Base-by-base conservation (phyloP, 2,888 invertebrate genomes). In the Drosophila prolongata region DNA sequence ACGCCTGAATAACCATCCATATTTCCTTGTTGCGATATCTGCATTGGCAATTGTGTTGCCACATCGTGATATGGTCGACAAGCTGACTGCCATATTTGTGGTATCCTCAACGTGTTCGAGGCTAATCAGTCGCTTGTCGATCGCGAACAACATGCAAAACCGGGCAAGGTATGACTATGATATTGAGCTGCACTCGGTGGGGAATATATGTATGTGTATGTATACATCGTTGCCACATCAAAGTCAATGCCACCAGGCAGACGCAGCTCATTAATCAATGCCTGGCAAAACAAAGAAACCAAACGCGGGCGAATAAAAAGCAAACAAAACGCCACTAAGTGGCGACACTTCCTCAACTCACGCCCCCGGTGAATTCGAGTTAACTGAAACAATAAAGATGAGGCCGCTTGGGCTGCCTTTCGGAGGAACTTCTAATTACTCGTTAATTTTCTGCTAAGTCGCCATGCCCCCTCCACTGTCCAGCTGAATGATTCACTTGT, bases 351-450 rank as follows among this genome's bases (percentile, higher is more conserved):
- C 88, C 82, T 81, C 52, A 47, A 50, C 55, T 56, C 56, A 47
- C 64, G 73, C 64, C 65, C 62, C 62, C 71, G 16, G 52, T 34
- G 67, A n/a, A 58, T 16, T 8, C 14, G n/a, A 47, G 30, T 34
- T 43, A 69, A 50, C 56, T 56, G 49, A 65, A 40, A 74, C 72
- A 72, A 72, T 65, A 74, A 72, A 74, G 81, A 77, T 87, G 85
- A 82, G 70, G 77, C 71, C 71, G 84, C 80, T 66, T 8, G 6
- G 30, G 8, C 30, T 30, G 30, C 30, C 30, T 8, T 80, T 78
- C 81, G 66, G 67, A 58, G 83, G 79, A 83, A 88, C 87, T 83
- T 76, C 89, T 89, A 89, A 89, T 89, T 89, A 84, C 84, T 87
- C 84, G 75, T 87, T 89, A 87, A 87, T 89, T 89, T 83, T 72